Evolutionary conservation across 1,140 invertebrate genomes (phyloP), one percentile per base, ranked within the genome.

Genomic region (Ptiloglossa arizonensis): DNA sequence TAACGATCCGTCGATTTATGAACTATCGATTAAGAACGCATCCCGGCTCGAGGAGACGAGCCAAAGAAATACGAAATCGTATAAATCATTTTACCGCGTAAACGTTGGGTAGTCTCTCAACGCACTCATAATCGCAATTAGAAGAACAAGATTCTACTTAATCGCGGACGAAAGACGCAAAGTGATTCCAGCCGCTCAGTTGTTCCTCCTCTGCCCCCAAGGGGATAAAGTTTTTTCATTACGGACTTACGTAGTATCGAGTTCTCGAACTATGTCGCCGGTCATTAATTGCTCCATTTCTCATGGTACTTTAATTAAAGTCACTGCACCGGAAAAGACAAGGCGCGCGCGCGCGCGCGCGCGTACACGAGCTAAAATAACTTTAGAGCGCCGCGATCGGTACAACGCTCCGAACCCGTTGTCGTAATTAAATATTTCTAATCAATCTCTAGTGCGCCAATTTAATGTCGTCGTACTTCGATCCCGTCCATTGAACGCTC

Each of bases 191-290:
- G 35, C n/a, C 35, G 11, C 9, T 17, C 59, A n/a, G n/a, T 13
- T 62, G 27, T 22, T 54, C 32, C 60, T 6, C 5, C 27, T 27
- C 22, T 35, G 29, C 46, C 44, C 32, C n/a, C 8, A 13, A 1
- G 22, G 63, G 44, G 13, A 38, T 29, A 63, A 80, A 80, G 78
- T 76, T 76, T 80, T 80, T 76, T 80, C 72, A 63, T 76, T 80
- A 80, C 11, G 15, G 32, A 9, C 27, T 22, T 27, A 56, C 57
- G 29, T 41, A 32, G 52, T 59, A 54, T 54, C 29, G 66, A 70
- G 44, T 27, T 79, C 60, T 64, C 29, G 17, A 79, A 79, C 44
- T 67, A 74, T 66, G 70, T 66, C 41, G 32, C 35, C 41, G 41
- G 46, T 38, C 64, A 76, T 80, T 80, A 80, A 80, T 80, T 76